Base-by-base conservation (phyloP, 2,888 invertebrate genomes). In the Corbicula japonica region DNA sequence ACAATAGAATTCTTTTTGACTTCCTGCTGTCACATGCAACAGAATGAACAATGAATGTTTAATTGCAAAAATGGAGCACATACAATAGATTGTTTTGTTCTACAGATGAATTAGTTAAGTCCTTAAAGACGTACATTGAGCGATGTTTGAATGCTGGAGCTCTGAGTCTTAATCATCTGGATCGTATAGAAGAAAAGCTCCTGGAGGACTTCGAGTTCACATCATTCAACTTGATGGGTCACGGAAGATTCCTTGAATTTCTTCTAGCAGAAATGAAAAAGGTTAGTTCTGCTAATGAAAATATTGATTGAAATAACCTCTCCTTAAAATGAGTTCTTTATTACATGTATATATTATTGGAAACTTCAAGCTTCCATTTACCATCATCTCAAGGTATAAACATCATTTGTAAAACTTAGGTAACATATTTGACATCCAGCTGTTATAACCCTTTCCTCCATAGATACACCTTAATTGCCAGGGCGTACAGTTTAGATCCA, bases 121-220 rank as follows among this genome's bases (percentile, higher is more conserved):
- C 82, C 8, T 52, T 92, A 68, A 83, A 86, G 76, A 87, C 80
- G 44, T 92, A 91, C 81, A 58, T 92, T 18, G 90, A 91, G 65
- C 82, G 88, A 15, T 91, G 91, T 80, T 63, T 91, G 63, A 84
- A 84, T 21, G 86, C 85, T 15, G 91, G 92, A 4, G 56, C 88
- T 8, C 78, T 92, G 18, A 90, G 85, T 38, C 83, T 93, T 8
- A 74, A 74, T 10, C 82, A 88, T 62, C 74, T 93, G 62, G 84
- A 88, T 35, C 83, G 86, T 21, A 91, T 93, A 54, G 93, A 93
- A 74, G 87, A 89, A 71, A 91, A 89, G 69, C 73, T 93, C 5
- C 68, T 89, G 12, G 90, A 91, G 62, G 91, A 92, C 21, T 91
- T 87, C 68, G 83, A 81, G 3, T 90, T 90, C 56, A 48, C 80